Evolutionary conservation across 1,140 invertebrate species (phyloP).

Genomic region (Drosophila elegans): DNA sequence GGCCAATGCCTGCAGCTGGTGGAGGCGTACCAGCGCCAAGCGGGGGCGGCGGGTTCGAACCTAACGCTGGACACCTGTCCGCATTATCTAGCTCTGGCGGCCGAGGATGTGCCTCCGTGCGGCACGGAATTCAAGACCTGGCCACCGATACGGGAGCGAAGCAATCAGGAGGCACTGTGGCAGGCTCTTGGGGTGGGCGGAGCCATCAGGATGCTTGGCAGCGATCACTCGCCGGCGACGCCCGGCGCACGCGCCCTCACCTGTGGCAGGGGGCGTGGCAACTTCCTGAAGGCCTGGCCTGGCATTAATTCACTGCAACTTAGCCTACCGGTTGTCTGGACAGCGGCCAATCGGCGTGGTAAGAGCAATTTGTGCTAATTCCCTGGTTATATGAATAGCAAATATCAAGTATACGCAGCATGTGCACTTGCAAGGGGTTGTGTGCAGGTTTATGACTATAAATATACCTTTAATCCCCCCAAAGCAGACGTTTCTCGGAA

Average conservation of each 20-base stretch:
- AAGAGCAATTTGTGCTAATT: not conserved
- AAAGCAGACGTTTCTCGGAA: too few species aligned
- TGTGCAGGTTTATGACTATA: too few species aligned
- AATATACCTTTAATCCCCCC: too few species aligned
- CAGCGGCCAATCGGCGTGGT: conserved; percentile 85
- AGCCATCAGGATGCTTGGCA: conserved; percentile 87
- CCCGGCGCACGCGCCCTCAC: conserved; percentile 87
- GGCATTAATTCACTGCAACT: conserved; percentile 91
- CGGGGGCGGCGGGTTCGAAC: conserved; percentile 77
- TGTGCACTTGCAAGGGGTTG: too few species aligned
- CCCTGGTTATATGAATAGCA: conserved; percentile 41
- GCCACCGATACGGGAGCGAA: conserved; percentile 88
- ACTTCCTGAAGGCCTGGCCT: conserved; percentile 90
- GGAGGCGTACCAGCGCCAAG: conserved; percentile 85
- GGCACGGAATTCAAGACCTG: conserved; percentile 90
- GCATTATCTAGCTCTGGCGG: conserved; percentile 89
- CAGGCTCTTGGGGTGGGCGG: conserved; percentile 70
- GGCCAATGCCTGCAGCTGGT: conserved; percentile 86
- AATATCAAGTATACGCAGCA: conserved; percentile 28
- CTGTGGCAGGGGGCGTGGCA: conserved; percentile 84
- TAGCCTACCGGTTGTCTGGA: conserved; percentile 89
- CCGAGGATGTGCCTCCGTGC: conserved; percentile 87
- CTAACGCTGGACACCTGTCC: conserved; percentile 90
- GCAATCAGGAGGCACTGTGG: conserved; percentile 89
- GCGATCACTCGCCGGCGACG: conserved; percentile 91